phyloP scores from a whole-genome alignment of 1,140 invertebrate species.

The Pseudomyrmex gracilis region DNA sequence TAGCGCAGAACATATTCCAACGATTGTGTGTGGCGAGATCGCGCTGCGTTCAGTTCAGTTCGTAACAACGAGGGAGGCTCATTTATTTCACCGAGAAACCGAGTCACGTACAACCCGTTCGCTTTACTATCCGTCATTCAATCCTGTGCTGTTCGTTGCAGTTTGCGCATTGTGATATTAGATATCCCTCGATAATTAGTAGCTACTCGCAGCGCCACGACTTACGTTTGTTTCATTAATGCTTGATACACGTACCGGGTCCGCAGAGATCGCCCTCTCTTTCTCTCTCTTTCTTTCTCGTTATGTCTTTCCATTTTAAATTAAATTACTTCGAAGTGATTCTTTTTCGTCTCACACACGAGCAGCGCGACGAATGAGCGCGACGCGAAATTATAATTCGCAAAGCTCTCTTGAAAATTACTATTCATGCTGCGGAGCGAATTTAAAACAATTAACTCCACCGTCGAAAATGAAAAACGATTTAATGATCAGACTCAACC shows the following conservation, averaged over 20 bases:
- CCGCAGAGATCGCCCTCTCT: too few species aligned
- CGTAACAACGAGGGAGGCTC: slow-evolving; percentile 31
- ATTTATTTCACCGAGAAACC: slow-evolving; percentile 55
- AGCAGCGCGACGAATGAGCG: background rate
- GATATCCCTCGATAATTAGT: slow-evolving; percentile 55
- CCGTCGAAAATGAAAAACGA: slow-evolving; percentile 23
- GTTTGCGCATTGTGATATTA: slow-evolving; percentile 57
- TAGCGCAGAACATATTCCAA: slow-evolving; percentile 44
- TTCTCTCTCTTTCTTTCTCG: too few species aligned
- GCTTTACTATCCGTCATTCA: slow-evolving; percentile 61
- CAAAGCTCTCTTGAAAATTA: background rate
- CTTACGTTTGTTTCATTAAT: slow-evolving; percentile 48
- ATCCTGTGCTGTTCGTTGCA: slow-evolving; percentile 56
- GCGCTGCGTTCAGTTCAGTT: slow-evolving; percentile 35
- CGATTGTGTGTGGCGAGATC: slow-evolving; percentile 26
- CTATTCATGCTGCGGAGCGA: background rate
- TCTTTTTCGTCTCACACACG: slow-evolving; percentile 1
- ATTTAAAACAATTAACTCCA: slow-evolving; percentile 5
- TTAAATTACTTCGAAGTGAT: slow-evolving; percentile 15
- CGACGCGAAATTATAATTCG: slow-evolving; percentile 24
- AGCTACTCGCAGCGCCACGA: slow-evolving; percentile 19
- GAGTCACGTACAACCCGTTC: slow-evolving; percentile 52
- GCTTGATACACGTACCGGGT: background rate
- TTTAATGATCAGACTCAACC: slow-evolving; percentile 25
- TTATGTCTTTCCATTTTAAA: background rate